Conservation (phyloP, 1,140 invertebrate genomes). For the Leptopilina boulardi region DNA sequence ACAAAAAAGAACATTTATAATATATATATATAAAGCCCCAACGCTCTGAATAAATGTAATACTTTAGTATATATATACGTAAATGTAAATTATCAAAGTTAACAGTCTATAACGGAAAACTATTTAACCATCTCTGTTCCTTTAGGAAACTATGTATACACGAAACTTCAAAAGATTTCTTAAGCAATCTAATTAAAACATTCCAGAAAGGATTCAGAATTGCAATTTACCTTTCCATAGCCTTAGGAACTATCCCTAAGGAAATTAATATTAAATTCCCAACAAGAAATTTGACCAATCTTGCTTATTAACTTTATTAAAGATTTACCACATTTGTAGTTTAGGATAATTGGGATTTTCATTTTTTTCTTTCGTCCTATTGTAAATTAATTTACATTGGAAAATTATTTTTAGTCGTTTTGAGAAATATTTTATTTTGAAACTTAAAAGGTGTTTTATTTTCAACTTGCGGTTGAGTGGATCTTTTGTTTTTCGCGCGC, state of each 20-base stretch:
- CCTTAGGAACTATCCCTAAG: background rate
- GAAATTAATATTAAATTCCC: constrained; percentile 18
- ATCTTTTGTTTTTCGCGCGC: constrained; percentile 74
- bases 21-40: background rate
- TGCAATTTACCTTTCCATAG: constrained; percentile 8
- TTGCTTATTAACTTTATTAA: background rate
- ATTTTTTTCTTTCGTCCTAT: too few species aligned
- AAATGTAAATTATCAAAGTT: background rate
- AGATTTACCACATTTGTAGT: background rate
- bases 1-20: constrained; percentile 30
- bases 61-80: background rate
- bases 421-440: constrained; percentile 44
- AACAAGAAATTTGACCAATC: constrained; percentile 9
- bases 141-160: background rate
- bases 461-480: constrained; percentile 64
- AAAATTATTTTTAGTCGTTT: too few species aligned
- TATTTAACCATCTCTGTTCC: constrained; percentile 1
- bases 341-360: too few species aligned
- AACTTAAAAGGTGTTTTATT: constrained; percentile 61
- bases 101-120: background rate
- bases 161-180: constrained; percentile 24
- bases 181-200: constrained; percentile 30
- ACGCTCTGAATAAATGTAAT: background rate
- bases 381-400: too few species aligned
- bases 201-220: constrained; percentile 2